These are phyloP conservation scores for Sphaeramia orbicularis DNA, from an alignment of 2,797 vertebrate genomes.

Conservation along the genomic window DNA sequence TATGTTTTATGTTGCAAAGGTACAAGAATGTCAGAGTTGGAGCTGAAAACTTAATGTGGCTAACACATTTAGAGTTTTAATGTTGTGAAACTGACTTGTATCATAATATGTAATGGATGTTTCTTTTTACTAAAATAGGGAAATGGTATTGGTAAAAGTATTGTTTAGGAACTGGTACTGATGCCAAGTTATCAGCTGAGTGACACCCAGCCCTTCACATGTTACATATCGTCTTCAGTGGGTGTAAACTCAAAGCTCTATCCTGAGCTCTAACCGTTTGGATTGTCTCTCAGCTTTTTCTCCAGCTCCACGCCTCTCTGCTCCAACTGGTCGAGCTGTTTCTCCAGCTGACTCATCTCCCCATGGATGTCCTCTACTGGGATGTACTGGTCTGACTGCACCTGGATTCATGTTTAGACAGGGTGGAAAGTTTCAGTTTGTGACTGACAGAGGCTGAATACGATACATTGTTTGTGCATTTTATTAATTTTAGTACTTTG, in stretches of 20 bases:
- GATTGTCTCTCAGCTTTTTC: conserved; percentile 90
- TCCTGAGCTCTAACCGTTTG: conserved; percentile 82
- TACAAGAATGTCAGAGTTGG: no score
- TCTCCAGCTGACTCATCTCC: conserved; percentile 94
- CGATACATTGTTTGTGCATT: background rate
- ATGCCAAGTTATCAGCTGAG: no score
- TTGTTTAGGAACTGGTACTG: no score
- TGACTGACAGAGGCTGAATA: background rate
- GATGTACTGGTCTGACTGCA: conserved; percentile 97
- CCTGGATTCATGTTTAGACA: conserved; percentile 78
- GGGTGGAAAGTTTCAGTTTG: conserved; percentile 1
- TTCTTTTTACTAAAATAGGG: no score
- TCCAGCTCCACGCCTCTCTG: conserved; percentile 94
- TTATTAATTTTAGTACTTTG: conserved; percentile 85
- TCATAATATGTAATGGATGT: no score
- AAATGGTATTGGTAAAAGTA: no score
- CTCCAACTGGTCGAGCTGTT: conserved; percentile 93
- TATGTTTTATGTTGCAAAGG: no score
- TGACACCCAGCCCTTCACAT: no score
- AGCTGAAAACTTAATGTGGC: no score
- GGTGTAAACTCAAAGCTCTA: background rate
- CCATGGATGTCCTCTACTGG: conserved; percentile 95
- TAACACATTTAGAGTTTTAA: no score
- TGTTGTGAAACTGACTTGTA: no score
- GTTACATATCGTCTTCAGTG: background rate